Base-by-base conservation (phyloP, 2,888 invertebrate species). In the Rhagonycha fulva region DNA sequence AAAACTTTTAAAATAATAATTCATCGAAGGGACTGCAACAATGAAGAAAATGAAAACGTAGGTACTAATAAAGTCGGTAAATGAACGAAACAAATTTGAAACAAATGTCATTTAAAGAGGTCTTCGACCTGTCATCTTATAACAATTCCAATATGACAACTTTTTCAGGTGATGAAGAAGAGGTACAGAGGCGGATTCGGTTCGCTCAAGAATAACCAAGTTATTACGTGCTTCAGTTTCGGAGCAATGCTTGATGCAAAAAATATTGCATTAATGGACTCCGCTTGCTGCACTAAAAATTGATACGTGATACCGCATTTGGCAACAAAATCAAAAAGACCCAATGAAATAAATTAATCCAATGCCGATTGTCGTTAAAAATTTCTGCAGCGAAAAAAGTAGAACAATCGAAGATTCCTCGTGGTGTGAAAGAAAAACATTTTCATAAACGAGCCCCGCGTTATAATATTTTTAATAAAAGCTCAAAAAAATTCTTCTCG, bases 211-310 rank as follows among this genome's bases (percentile, higher is more conserved):
- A 75, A 78, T 77, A 78, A 78, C 76, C 79, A 78, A 78, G 78
- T 81, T 82, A 82, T 83, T 82, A 82, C 82, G 82, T 81, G 81
- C 80, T 80, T 79, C 78, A 81, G 78, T 82, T 84, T 82, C 82
- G 82, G 82, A 83, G 82, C 83, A 83, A 83, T 82, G 83, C 83
- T 47, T 47, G 47, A 82, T 83, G 83, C 84, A 84, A 83, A 83
- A 84, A 84, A 83, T 82, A 82, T 80, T 79, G 80, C 81, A 83
- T 82, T 82, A 83, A 83, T 82, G 82, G 82, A 79, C 79, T 47
- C 2, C 47, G 47, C 80, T 78, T 78, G 78, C 75, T 79, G 79
- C 78, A 82, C 76, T 80, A 81, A 82, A 72, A 82, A 83, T 81
- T 82, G 83, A 82, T 82, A 81, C 82, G 81, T 80, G 79, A 79